A percentile compares a stretch with the other conserved stretches of the same genome.
These are phyloP conservation scores for Agonum fuliginosum DNA, from an alignment of 2,888 invertebrate species.

Conservation along the genomic window DNA sequence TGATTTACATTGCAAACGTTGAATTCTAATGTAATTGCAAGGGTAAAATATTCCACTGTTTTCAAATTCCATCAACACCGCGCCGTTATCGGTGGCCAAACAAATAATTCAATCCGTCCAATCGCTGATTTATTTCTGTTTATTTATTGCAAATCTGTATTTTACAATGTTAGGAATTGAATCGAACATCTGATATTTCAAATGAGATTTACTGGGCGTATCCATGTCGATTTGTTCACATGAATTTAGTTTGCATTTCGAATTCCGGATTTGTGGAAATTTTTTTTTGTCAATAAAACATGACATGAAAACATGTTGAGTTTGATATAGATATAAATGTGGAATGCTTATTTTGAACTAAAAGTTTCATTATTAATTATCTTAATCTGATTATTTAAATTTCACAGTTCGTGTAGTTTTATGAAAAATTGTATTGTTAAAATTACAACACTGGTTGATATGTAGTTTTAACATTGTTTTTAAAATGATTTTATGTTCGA, in stretches of 20 bases:
- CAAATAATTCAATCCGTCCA: constrained; percentile 15
- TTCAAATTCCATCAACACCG: constrained; percentile 37
- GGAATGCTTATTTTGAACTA: not conserved
- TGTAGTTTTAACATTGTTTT: too few species aligned
- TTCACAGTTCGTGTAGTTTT: not conserved
- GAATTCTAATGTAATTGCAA: not conserved
- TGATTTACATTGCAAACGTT: not conserved
- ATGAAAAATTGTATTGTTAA: not conserved
- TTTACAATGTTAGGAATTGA: constrained; percentile 26
- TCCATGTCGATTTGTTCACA: not conserved
- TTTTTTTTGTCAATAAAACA: not conserved
- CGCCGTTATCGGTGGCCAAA: constrained; percentile 6
- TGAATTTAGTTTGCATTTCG: not conserved
- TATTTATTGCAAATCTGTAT: constrained; percentile 36
- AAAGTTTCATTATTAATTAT: not conserved
- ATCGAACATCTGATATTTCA: constrained; percentile 30
- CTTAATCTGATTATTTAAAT: not conserved
- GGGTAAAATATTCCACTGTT: constrained; percentile 8
- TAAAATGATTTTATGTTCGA: too few species aligned
- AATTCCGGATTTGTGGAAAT: not conserved
- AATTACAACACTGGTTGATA: too few species aligned
- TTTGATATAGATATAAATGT: too few species aligned
- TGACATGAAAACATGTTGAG: too few species aligned
- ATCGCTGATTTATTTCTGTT: constrained; percentile 24
- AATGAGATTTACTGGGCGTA: constrained; percentile 1